These are phyloP conservation scores for Drosophila hamatofila DNA, from an alignment of 2,888 invertebrate genomes.

Conservation along the genomic window DNA sequence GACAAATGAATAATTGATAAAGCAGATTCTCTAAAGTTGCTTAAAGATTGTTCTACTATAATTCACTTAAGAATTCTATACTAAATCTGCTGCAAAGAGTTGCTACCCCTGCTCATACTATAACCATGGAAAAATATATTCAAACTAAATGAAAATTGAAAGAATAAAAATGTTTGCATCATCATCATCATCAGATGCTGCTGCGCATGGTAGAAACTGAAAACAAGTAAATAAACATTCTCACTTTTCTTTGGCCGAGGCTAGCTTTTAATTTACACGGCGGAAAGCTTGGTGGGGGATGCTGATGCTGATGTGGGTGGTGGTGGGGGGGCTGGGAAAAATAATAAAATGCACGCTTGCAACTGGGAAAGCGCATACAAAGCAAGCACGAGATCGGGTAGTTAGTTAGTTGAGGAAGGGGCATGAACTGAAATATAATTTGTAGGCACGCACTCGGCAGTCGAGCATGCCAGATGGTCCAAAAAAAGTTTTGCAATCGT, in stretches of 20 bases:
- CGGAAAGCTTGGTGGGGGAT: neutral
- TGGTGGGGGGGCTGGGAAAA: constrained; percentile 7
- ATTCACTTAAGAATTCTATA: no score
- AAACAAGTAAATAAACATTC: constrained; percentile 58
- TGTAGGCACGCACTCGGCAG: constrained; percentile 53
- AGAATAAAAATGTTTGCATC: constrained; percentile 40
- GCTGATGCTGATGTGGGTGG: neutral
- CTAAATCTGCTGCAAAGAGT: neutral
- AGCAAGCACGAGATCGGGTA: constrained; percentile 31
- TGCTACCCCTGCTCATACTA: neutral
- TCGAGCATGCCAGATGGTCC: constrained; percentile 61
- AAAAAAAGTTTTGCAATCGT: constrained; percentile 43
- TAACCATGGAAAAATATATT: no score
- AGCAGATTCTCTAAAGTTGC: no score
- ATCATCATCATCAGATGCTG: constrained; percentile 30
- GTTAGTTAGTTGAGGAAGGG: neutral
- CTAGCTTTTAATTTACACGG: constrained; percentile 21
- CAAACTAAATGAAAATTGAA: constrained; percentile 8
- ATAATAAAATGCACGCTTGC: constrained; percentile 76
- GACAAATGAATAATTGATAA: no score
- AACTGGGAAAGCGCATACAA: constrained; percentile 43
- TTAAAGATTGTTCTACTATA: no score
- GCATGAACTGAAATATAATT: constrained; percentile 36
- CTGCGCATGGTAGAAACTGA: constrained; percentile 28
- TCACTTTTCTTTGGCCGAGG: constrained; percentile 28